Evolutionary conservation across 2,113 vertebrate species (phyloP).

Genomic region (Cephalopholis sonnerati): DNA sequence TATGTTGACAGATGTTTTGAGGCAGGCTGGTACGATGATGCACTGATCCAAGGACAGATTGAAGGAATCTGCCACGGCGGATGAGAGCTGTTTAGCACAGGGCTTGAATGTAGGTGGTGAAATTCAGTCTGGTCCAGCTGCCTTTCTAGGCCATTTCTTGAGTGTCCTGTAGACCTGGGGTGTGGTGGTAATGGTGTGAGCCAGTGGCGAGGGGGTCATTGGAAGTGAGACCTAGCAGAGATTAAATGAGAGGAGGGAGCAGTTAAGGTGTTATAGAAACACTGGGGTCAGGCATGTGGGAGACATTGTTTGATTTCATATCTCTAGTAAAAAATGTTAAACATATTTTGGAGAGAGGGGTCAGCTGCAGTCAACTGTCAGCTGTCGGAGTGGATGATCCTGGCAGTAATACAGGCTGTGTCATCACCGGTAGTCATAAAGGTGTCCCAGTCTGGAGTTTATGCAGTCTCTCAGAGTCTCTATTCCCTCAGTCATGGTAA

Average conservation of each 20-base stretch:
- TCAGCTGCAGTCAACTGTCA: no score
- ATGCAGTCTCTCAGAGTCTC: no score
- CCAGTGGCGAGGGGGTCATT: neutral
- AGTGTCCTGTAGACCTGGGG: neutral
- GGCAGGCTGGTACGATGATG: neutral
- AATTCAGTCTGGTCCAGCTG: neutral
- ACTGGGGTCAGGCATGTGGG: neutral
- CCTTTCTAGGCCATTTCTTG: neutral
- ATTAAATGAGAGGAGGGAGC: neutral
- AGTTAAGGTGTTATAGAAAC: neutral
- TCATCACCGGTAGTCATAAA: no score
- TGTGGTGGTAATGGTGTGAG: neutral
- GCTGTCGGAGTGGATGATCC: no score
- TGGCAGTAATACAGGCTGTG: no score
- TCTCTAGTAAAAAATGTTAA: neutral
- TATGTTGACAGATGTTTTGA: neutral
- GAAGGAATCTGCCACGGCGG: constrained; percentile 4
- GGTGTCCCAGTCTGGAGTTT: no score
- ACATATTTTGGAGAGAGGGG: no score
- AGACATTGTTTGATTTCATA: neutral
- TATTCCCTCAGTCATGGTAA: no score
- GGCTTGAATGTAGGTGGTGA: neutral
- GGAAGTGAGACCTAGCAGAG: neutral
- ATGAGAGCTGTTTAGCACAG: neutral
- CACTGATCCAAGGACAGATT: neutral